Conservation (phyloP, 2,113 vertebrate species). For the Pseudonaja textilis region DNA sequence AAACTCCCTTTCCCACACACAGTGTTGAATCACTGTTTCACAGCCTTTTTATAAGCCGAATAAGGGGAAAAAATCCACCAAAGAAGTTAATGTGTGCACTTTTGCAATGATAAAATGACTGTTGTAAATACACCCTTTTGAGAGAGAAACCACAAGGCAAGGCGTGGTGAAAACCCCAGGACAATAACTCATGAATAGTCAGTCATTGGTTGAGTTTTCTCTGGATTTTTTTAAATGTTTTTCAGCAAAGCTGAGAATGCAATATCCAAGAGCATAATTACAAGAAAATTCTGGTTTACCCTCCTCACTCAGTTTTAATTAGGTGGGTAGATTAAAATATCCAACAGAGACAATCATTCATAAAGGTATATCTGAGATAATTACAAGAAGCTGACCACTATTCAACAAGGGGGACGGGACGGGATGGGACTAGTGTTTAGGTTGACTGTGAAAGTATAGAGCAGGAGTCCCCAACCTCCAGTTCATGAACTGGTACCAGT, state of each 20-base stretch:
- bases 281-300: slow-evolving; percentile 44
- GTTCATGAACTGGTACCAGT: not conserved
- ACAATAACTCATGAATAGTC: slow-evolving; percentile 47
- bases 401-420: slow-evolving; percentile 11
- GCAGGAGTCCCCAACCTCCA: not conserved
- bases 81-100: not conserved
- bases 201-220: slow-evolving; percentile 51
- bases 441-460: not conserved
- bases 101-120: slow-evolving; percentile 30
- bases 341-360: slow-evolving; percentile 63
- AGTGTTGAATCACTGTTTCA: not conserved
- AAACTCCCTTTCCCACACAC: not conserved
- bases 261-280: slow-evolving; percentile 60
- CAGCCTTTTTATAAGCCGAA: not conserved
- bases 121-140: not conserved
- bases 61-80: not conserved
- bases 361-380: slow-evolving; percentile 53
- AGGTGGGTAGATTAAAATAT: slow-evolving; percentile 60
- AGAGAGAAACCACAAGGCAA: slow-evolving; percentile 22
- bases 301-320: slow-evolving; percentile 62
- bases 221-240: slow-evolving; percentile 28
- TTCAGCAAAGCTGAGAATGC: slow-evolving; percentile 32
- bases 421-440: slow-evolving; percentile 22
- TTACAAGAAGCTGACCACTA: slow-evolving; percentile 46
- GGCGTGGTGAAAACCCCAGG: slow-evolving; percentile 34